Percentiles rank a stretch among this genome's conserved stretches.
These are phyloP conservation scores for Drosophila funebris DNA, from an alignment of 1,140 invertebrate genomes.

Conservation along the genomic window DNA sequence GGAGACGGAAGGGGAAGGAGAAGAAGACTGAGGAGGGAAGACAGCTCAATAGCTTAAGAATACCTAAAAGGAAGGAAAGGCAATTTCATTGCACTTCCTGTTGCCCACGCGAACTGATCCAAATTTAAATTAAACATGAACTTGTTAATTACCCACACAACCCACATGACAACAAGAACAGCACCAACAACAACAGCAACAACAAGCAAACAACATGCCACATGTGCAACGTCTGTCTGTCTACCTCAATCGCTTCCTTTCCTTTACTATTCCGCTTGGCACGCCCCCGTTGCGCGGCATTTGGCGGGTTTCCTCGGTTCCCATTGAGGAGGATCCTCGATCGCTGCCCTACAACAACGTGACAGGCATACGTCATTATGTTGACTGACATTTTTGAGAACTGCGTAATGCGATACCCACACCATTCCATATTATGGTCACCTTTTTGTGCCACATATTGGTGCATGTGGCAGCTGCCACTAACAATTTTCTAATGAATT, in stretches of 20 bases:
- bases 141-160: slow-evolving; percentile 70
- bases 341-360: slow-evolving; percentile 43
- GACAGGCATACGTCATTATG: slow-evolving; percentile 70
- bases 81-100: slow-evolving; percentile 50
- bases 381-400: slow-evolving; percentile 12
- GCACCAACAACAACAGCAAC: slow-evolving; percentile 23
- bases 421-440: slow-evolving; percentile 36
- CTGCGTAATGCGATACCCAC: slow-evolving; percentile 56
- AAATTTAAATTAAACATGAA: slow-evolving; percentile 77
- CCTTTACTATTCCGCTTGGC: neutral
- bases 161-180: slow-evolving; percentile 35
- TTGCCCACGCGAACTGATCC: slow-evolving; percentile 54
- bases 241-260: slow-evolving; percentile 44
- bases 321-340: slow-evolving; percentile 43
- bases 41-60: slow-evolving; percentile 9
- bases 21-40: neutral
- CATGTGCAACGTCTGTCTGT: slow-evolving; percentile 41
- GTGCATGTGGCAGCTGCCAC: slow-evolving; percentile 18
- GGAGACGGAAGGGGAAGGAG: neutral
- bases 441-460: slow-evolving; percentile 39
- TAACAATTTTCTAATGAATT: slow-evolving; percentile 67
- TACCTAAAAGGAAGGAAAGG: slow-evolving; percentile 7
- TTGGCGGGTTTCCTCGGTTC: slow-evolving; percentile 69
- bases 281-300: slow-evolving; percentile 48
- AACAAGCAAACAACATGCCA: slow-evolving; percentile 38